Percentiles rank a stretch among this genome's conserved stretches.
phyloP scores from a whole-genome alignment of 2,888 invertebrate genomes.

The Tenthredo notha region DNA sequence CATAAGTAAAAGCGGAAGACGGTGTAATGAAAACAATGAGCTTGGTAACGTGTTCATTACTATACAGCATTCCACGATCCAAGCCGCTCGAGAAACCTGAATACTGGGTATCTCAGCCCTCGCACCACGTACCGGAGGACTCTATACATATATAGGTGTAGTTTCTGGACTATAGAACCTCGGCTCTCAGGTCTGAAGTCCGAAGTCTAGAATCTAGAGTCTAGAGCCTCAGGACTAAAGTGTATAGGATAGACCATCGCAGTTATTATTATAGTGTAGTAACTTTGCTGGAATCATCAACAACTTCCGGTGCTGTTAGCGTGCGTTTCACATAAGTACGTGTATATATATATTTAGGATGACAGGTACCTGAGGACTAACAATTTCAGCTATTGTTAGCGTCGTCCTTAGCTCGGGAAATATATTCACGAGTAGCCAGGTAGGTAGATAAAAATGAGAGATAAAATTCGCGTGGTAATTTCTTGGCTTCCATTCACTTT shows the following conservation, averaged over 20 bases:
- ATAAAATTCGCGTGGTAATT: constrained; percentile 3
- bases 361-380: constrained; percentile 20
- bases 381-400: constrained; percentile 39
- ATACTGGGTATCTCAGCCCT: constrained; percentile 25
- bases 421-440: constrained; percentile 19
- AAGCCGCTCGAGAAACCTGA: constrained; percentile 41
- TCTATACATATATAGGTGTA: constrained; percentile 2
- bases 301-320: constrained; percentile 40
- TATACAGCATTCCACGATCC: constrained; percentile 39
- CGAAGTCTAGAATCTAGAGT: constrained; percentile 20
- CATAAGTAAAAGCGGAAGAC: constrained; percentile 27
- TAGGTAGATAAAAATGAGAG: neutral
- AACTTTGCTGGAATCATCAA: constrained; percentile 47
- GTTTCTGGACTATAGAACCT: constrained; percentile 27
- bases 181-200: constrained; percentile 11
- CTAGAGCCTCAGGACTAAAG: neutral
- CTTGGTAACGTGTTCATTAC: constrained; percentile 40
- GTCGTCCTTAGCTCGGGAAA: neutral
- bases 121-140: constrained; percentile 26
- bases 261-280: constrained; percentile 38
- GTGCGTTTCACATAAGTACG: constrained; percentile 36
- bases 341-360: constrained; percentile 9
- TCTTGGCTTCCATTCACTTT: neutral
- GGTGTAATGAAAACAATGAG: constrained; percentile 27
- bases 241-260: constrained; percentile 17